Conservation (phyloP, 2,797 vertebrate species). For the Siniperca scherzeri region DNA sequence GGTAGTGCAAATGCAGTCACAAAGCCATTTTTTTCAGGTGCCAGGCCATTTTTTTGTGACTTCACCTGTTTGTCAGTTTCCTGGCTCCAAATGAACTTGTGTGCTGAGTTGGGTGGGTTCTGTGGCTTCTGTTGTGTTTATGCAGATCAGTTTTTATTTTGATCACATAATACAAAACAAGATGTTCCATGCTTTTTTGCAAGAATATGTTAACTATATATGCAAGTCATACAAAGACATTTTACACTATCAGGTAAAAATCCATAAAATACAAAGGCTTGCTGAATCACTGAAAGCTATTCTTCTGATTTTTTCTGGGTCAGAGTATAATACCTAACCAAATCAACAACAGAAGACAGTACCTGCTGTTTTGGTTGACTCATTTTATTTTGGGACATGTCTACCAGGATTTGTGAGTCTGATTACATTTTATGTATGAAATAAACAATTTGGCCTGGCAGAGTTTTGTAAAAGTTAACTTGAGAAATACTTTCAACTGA, state of each 20-base stretch:
- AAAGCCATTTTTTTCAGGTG: neutral
- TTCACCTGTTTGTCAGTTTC: neutral
- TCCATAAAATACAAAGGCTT: neutral
- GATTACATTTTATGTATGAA: neutral
- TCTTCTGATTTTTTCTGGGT: neutral
- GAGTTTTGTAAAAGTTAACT: conserved; percentile 27
- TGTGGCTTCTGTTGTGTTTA: neutral
- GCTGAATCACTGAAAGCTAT: neutral
- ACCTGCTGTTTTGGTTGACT: conserved; percentile 7
- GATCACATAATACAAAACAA: neutral
- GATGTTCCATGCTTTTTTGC: neutral
- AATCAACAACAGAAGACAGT: neutral
- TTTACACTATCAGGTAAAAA: neutral
- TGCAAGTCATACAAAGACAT: neutral
- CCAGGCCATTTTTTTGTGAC: neutral
- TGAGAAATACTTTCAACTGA: conserved; percentile 16
- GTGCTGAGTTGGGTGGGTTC: neutral
- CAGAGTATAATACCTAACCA: neutral
- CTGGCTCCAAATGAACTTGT: neutral
- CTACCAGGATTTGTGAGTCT: neutral
- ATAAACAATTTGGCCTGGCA: conserved; percentile 8
- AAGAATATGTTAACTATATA: neutral
- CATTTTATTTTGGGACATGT: neutral
- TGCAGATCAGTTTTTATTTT: neutral
- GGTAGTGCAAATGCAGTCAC: neutral